Base-by-base conservation (phyloP, 2,113 vertebrate species). In the Bolborhynchus lineola region DNA sequence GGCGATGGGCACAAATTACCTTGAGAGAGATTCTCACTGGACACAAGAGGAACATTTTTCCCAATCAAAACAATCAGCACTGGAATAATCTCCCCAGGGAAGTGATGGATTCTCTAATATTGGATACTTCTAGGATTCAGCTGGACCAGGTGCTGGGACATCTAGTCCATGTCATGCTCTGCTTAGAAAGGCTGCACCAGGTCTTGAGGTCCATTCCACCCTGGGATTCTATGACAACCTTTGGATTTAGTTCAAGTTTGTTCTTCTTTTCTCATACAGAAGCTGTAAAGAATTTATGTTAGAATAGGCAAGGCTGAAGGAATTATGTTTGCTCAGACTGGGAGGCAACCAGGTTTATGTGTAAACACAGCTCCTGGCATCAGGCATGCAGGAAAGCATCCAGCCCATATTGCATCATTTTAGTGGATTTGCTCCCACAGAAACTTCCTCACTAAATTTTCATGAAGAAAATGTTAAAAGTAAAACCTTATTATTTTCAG, bases 311-410 rank as follows among this genome's bases (percentile, higher is more conserved):
- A 82, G 19, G 39, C 11, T 65, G 16, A n/a, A 50, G 28, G 28
- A 79, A 46, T 8, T 0, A 5, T 6, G 3, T 14, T 24, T 59
- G 21, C 33, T 41, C 9, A 8, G 23, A 2, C 21, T n/a, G 71
- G 67, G 13, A 67, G 53, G 67, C 2, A 15, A 18, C 7, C 12
- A 3, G 16, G 33, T 69, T 69, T 5, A 2, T 0, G 5, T 9
- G 17, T n/a, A 41, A 14, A 71, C 53, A 6, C 1, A 1, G 7
- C 24, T 33, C 39, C 44, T 31, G 69, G 25, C 28, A n/a, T 7
- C 31, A 3, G 35, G 53, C 18, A 25, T 1, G 0, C 0, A 0
- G 9, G 29, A 49, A 23, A n/a, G 4, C 0, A 0, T 1, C 33
- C 42, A 68, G 18, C 64, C 63, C 68, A 6, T 0, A 3, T 50